Conservation (phyloP, 2,797 vertebrate species). For the Aeoliscus strigatus region DNA sequence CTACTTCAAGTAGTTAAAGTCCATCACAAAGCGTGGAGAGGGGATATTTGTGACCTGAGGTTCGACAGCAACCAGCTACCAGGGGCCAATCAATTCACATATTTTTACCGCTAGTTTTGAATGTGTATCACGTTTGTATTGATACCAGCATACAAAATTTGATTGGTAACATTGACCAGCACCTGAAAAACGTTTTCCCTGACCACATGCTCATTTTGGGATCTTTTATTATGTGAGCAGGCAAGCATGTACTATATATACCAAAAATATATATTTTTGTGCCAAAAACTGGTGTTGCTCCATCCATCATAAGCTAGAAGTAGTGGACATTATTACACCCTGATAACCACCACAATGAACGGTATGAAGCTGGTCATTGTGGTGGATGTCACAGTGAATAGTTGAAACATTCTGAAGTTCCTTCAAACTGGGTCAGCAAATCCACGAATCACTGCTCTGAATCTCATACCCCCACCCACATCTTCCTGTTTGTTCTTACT, state of each 20-base stretch:
- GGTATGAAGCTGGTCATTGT: slow-evolving; percentile 38
- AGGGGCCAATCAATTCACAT: no score
- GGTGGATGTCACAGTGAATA: slow-evolving; percentile 52
- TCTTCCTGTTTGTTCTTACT: slow-evolving; percentile 38
- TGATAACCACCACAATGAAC: slow-evolving; percentile 22
- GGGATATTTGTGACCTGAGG: no score
- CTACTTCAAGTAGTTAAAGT: no score
- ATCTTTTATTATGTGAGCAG: slow-evolving; percentile 20
- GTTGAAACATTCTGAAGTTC: slow-evolving; percentile 49
- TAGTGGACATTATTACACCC: slow-evolving; percentile 19
- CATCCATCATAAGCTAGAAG: slow-evolving; percentile 25
- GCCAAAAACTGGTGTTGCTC: neutral
- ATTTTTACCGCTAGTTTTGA: no score
- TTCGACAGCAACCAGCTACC: no score
- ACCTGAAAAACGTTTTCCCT: slow-evolving; percentile 16
- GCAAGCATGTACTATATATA: neutral
- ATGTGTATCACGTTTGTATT: no score
- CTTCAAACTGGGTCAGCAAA: slow-evolving; percentile 51
- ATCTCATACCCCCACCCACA: slow-evolving; percentile 43
- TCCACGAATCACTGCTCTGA: slow-evolving; percentile 46
- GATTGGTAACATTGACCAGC: slow-evolving; percentile 11
- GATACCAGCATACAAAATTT: neutral
- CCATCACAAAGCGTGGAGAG: no score
- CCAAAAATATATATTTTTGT: neutral
- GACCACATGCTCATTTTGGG: slow-evolving; percentile 22